These are phyloP conservation scores for Mercenaria mercenaria DNA, from an alignment of 1,140 invertebrate species.

Conservation along the genomic window DNA sequence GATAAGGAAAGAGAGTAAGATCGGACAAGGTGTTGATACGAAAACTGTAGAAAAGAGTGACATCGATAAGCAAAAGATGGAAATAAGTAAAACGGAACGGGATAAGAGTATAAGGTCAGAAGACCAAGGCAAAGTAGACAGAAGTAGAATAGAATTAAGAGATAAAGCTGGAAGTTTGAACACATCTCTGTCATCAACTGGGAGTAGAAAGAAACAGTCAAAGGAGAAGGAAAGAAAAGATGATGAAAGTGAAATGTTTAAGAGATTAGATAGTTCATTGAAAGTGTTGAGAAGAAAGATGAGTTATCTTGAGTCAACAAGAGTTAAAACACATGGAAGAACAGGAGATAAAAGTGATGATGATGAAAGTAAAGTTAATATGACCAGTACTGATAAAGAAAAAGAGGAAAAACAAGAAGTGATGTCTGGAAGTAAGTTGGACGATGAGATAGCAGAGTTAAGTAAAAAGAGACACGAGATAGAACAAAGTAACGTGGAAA, in stretches of 20 bases:
- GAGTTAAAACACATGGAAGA: background rate
- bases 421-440: background rate
- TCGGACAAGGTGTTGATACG: too few species aligned
- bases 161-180: too few species aligned
- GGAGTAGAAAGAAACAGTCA: background rate
- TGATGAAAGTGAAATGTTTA: background rate
- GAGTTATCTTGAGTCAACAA: background rate
- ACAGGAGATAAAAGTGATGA: background rate
- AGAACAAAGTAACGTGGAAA: background rate
- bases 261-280: background rate
- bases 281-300: background rate
- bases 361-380: background rate
- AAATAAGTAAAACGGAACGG: too few species aligned
- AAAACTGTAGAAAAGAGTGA: too few species aligned
- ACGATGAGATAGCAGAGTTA: background rate
- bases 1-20: too few species aligned
- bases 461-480: background rate
- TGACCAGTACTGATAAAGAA: background rate
- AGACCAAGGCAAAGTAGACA: too few species aligned
- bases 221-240: background rate
- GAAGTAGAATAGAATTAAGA: too few species aligned
- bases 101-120: too few species aligned
- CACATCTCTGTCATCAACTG: too few species aligned
- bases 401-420: too few species aligned
- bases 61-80: too few species aligned